Evolutionary conservation across 2,888 invertebrate species (phyloP).

Genomic region (Pyralis farinalis): DNA sequence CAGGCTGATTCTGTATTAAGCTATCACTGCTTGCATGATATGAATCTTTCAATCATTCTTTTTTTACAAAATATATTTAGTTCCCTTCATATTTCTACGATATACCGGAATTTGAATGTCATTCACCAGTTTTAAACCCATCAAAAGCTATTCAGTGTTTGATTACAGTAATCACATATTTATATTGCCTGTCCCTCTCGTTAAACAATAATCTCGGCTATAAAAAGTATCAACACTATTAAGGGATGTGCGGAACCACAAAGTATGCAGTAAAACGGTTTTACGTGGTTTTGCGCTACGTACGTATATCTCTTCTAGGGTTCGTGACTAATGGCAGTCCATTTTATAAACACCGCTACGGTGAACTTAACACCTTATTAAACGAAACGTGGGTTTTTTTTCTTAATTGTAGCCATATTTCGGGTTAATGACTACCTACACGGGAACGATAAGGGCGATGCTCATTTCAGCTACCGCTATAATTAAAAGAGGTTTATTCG

Average conservation of each 20-base stretch:
- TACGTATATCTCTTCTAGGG: slow-evolving; percentile 17
- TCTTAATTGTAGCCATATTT: slow-evolving; percentile 74
- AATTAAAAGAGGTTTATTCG: neutral
- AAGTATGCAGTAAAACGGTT: neutral
- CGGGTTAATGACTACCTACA: slow-evolving; percentile 65
- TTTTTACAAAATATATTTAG: no score
- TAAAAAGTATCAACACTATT: neutral
- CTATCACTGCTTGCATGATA: no score
- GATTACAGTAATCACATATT: neutral
- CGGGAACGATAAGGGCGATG: slow-evolving; percentile 63
- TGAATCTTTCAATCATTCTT: no score
- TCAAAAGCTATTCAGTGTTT: neutral
- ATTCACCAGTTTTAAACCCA: no score
- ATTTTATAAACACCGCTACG: slow-evolving; percentile 55
- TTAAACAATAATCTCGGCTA: neutral
- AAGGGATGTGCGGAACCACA: neutral
- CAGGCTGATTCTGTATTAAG: no score
- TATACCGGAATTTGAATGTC: no score
- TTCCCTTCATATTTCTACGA: no score
- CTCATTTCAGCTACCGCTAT: slow-evolving; percentile 38
- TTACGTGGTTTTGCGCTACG: neutral
- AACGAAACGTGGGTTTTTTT: slow-evolving; percentile 63
- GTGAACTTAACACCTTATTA: slow-evolving; percentile 74
- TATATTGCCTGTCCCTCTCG: neutral
- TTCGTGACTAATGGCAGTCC: slow-evolving; percentile 57